Evolutionary conservation across 2,113 vertebrate genomes (phyloP), one percentile per base, ranked within the genome.

Genomic region (Epinephelus moara): DNA sequence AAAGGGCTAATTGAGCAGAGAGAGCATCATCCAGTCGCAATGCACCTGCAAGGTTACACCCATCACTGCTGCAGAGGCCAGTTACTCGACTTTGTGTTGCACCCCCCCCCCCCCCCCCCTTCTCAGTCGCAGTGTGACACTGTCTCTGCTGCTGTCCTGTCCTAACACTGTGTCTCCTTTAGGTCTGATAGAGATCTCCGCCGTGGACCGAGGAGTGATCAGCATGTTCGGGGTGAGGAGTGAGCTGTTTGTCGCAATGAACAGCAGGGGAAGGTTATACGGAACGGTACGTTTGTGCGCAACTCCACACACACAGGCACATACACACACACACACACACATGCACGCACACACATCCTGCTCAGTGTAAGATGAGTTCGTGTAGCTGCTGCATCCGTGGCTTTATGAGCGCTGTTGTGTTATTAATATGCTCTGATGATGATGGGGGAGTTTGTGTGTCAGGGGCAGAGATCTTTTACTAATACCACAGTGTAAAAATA

Each of bases 151-250:
- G 33, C 2, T 37, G 33, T 37, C 33, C 33, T 37, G 33, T 12
- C 67, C 53, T 87, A 84, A 88, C 82, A 25, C 2, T 84, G 0
- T 92, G 72, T 91, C 19, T 89, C 57, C 3, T 82, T 5, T 25
- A 94, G 98, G 97, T 96, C 94, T 99, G 25, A 95, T 99, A 90
- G 97, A 99, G 95, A 97, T 99, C 92, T 99, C 98, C 89, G 97
- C 97, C 4, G 97, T 99, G 95, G 96, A 98, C 75, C 95, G 97
- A 94, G 98, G 98, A 25, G 96, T 99, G 87, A 97, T 99, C 90
- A 99, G 97, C 92, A 91, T 99, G 90, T 98, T 96, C 64, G 98
- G 97, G 19, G 95, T 99, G 92, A 97, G 90, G 92, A 97, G 97
- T 42, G 88, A 95, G 90, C 95, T 97, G 91, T 99, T 98, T 92